Conservation (phyloP, 2,113 vertebrate species). For the Colius striatus region DNA sequence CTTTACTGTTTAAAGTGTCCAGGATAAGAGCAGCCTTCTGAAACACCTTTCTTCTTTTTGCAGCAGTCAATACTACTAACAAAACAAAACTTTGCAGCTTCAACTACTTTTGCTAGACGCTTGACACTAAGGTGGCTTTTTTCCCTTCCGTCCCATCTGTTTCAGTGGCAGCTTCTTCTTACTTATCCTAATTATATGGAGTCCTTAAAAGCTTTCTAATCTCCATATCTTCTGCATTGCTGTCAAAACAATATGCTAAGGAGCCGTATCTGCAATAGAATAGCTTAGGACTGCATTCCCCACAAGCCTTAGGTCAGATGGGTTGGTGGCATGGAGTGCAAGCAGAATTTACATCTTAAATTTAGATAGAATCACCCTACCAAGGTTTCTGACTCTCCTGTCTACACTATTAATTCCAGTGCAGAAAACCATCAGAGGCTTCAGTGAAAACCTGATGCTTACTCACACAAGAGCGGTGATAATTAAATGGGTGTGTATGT, state of each 20-base stretch:
- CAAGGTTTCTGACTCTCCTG: background rate
- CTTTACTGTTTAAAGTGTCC: background rate
- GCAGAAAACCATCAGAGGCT: background rate
- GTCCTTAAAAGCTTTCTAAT: constrained; percentile 2
- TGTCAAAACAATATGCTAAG: constrained; percentile 22
- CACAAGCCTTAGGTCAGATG: background rate
- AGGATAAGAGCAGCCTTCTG: background rate
- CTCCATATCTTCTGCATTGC: background rate
- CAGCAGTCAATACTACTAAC: background rate
- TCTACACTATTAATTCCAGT: background rate
- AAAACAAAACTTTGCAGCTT: background rate
- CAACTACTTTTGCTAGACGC: background rate
- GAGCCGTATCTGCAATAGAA: background rate
- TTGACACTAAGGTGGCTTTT: background rate
- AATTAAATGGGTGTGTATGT: constrained; percentile 16
- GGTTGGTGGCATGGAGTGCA: background rate
- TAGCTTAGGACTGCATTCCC: background rate
- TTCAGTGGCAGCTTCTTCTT: background rate
- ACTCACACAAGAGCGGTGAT: background rate
- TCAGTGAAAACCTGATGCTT: constrained; percentile 19
- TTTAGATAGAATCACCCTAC: background rate
- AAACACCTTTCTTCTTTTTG: background rate
- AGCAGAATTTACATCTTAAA: constrained; percentile 2
- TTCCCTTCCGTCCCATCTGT: background rate
- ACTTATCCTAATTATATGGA: background rate